These are phyloP conservation scores for Clunio marinus DNA, from an alignment of 2,888 invertebrate species.

Conservation along the genomic window DNA sequence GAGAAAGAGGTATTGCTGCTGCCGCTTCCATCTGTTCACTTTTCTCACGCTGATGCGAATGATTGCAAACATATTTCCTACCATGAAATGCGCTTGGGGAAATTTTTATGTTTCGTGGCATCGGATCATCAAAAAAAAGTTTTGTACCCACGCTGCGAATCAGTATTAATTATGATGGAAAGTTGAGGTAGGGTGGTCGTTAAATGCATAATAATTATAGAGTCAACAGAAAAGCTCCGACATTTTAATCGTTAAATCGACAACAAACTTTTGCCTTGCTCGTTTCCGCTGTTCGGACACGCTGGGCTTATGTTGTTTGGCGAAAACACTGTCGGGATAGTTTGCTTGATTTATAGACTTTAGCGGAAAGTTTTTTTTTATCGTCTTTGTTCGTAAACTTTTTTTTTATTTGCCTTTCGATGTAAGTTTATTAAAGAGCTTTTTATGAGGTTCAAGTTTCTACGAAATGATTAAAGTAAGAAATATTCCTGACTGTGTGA, in stretches of 20 bases:
- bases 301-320: not conserved
- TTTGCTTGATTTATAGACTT: slow-evolving; percentile 17
- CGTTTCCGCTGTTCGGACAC: not conserved
- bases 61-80: not conserved
- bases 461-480: too few relatives aligned
- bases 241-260: slow-evolving; percentile 25
- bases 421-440: too few relatives aligned
- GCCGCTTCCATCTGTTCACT: too few relatives aligned
- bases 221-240: slow-evolving; percentile 28
- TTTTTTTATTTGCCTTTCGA: too few relatives aligned
- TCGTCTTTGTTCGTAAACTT: too few relatives aligned
- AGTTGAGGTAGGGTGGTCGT: not conserved
- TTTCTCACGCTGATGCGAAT: not conserved
- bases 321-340: slow-evolving; percentile 16
- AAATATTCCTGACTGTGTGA: not conserved
- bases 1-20: not conserved
- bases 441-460: too few relatives aligned
- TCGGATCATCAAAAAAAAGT: not conserved
- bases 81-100: too few relatives aligned
- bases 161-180: not conserved
- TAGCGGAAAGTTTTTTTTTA: not conserved
- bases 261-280: slow-evolving; percentile 12
- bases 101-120: not conserved
- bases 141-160: not conserved
- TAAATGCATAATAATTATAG: slow-evolving; percentile 26